Evolutionary conservation across 1,140 invertebrate species (phyloP).

Genomic region (Parasteatoda tepidariorum): DNA sequence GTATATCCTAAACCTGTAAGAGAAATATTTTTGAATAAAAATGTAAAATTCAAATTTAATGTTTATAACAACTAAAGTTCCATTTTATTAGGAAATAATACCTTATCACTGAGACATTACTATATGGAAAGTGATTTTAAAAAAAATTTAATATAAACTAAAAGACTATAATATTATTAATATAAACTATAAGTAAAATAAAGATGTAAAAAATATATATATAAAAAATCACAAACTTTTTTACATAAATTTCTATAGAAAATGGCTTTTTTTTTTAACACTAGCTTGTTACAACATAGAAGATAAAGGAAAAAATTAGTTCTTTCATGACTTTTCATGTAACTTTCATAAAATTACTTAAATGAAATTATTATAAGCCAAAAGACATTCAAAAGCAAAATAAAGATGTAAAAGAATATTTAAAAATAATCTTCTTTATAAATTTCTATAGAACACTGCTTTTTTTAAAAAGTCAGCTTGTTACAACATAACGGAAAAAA

Average conservation of each 20-base stretch:
- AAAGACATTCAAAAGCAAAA: not conserved
- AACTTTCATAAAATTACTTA: too few relatives aligned
- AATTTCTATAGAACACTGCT: not conserved
- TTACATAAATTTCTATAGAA: too few relatives aligned
- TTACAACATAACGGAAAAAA: not conserved
- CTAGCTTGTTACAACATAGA: too few relatives aligned
- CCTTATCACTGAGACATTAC: not conserved
- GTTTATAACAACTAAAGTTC: not conserved
- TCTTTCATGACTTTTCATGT: too few relatives aligned
- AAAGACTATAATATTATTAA: not conserved
- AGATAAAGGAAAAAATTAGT: too few relatives aligned
- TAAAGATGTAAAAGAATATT: not conserved
- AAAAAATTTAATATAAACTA: not conserved
- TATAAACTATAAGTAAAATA: not conserved
- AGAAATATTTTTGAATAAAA: not conserved
- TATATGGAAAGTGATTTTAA: not conserved
- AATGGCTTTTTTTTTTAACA: too few relatives aligned
- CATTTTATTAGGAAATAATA: not conserved
- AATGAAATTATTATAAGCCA: too few relatives aligned
- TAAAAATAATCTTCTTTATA: not conserved
- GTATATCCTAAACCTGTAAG: constrained; percentile 49
- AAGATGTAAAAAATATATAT: too few relatives aligned
- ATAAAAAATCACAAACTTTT: too few relatives aligned
- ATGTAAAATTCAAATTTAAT: not conserved
- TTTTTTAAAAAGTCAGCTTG: not conserved